Evolutionary conservation across 2,888 invertebrate species (phyloP).

Genomic region (Cryptocephalus moraei): DNA sequence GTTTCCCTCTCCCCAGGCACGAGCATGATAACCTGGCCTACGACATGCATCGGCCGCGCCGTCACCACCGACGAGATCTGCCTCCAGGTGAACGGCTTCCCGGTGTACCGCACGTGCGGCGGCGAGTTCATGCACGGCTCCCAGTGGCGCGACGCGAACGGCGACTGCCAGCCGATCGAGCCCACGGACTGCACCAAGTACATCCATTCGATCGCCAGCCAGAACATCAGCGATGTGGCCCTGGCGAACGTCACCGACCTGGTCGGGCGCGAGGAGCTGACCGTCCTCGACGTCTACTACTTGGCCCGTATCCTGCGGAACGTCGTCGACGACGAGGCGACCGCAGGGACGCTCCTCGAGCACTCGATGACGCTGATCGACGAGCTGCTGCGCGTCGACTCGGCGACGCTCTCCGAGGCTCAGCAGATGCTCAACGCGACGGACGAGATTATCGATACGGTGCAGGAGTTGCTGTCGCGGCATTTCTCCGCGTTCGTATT

Average conservation of each 20-base stretch:
- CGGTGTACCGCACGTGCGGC: conserved; percentile 45
- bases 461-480: conserved; percentile 17
- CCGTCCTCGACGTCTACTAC: conserved; percentile 27
- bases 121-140: conserved; percentile 51
- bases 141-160: conserved; percentile 41
- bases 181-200: conserved; percentile 15
- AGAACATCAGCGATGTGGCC: conserved; percentile 12
- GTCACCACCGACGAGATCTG: conserved; percentile 48
- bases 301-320: conserved; percentile 22
- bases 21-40: conserved; percentile 35
- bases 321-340: not conserved
- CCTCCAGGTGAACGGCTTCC: conserved; percentile 46
- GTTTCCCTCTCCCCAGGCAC: not conserved
- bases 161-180: conserved; percentile 18
- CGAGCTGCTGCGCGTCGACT: conserved; percentile 29
- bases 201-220: conserved; percentile 15
- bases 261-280: conserved; percentile 18
- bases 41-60: conserved; percentile 42
- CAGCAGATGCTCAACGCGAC: conserved; percentile 51
- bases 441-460: conserved; percentile 49
- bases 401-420: conserved; percentile 29
- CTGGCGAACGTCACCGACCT: conserved; percentile 19
- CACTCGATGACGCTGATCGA: conserved; percentile 25
- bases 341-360: not conserved
- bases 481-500: not conserved